These are phyloP conservation scores for Hydraecia micacea DNA, from an alignment of 2,888 invertebrate genomes.

Conservation along the genomic window DNA sequence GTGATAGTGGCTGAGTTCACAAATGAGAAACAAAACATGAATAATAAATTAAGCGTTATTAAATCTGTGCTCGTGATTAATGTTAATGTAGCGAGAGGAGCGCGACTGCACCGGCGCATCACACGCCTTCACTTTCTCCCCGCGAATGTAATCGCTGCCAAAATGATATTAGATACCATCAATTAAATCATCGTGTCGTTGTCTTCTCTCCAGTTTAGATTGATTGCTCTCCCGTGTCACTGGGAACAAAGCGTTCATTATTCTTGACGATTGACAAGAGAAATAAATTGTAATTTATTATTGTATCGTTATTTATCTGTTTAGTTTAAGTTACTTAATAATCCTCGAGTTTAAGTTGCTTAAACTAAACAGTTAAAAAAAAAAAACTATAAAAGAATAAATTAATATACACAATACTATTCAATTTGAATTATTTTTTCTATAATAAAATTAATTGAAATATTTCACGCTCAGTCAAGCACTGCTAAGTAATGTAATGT, in stretches of 20 bases:
- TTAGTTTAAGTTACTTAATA: background rate
- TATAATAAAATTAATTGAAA: background rate
- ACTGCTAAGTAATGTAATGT: background rate
- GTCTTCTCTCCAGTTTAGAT: constrained; percentile 47
- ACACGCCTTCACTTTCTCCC: constrained; percentile 77
- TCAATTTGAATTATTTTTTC: background rate
- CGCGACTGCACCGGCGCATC: constrained; percentile 65
- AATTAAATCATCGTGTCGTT: constrained; percentile 59
- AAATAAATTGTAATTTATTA: constrained; percentile 7
- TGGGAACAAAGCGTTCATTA: constrained; percentile 20
- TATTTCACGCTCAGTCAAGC: constrained; percentile 3
- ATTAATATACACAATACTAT: background rate
- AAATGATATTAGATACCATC: constrained; percentile 70
- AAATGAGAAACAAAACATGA: constrained; percentile 62
- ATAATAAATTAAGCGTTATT: constrained; percentile 63
- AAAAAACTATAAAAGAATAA: background rate
- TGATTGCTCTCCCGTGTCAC: constrained; percentile 24
- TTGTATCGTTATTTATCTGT: background rate
- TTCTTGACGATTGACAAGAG: background rate
- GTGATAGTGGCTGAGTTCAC: constrained; percentile 19
- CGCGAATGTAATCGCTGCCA: constrained; percentile 70
- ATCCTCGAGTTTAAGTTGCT: no score
- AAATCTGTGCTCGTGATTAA: constrained; percentile 65
- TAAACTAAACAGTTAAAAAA: no score
- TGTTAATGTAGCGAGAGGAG: constrained; percentile 69